Conservation (phyloP, 1,140 invertebrate species). For the Ceratoteleas bidentatus region DNA sequence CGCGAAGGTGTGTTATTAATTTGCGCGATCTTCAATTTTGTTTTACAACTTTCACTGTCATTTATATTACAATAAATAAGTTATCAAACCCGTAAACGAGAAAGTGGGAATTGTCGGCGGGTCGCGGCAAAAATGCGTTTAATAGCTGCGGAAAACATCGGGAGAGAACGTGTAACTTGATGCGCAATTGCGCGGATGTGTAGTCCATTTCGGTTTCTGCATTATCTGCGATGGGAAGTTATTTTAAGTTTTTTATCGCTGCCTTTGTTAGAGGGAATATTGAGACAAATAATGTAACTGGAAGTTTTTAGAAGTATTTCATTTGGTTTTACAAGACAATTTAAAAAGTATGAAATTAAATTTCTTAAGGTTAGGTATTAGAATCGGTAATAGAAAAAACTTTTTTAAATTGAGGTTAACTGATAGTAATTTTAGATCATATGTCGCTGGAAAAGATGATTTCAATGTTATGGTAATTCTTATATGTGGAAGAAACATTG, state of each 20-base stretch:
- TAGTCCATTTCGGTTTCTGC: too few relatives aligned
- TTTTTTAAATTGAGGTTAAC: too few relatives aligned
- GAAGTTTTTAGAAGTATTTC: too few relatives aligned
- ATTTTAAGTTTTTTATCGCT: background rate
- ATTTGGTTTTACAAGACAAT: too few relatives aligned
- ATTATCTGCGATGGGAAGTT: background rate
- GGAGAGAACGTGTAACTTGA: conserved; percentile 11
- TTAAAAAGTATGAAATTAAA: too few relatives aligned
- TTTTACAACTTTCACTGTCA: conserved; percentile 48
- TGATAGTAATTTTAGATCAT: too few relatives aligned
- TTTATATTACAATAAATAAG: conserved; percentile 48
- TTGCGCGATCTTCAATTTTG: conserved; percentile 22
- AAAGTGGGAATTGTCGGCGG: conserved; percentile 26
- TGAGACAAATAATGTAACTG: too few relatives aligned
- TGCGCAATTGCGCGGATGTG: background rate
- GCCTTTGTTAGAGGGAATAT: background rate
- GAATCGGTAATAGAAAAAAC: too few relatives aligned
- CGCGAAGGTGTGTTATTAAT: conserved; percentile 28
- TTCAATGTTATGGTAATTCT: too few relatives aligned
- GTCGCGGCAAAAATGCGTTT: conserved; percentile 9
- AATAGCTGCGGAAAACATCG: conserved; percentile 19
- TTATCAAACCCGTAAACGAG: conserved; percentile 37
- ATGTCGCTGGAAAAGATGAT: too few relatives aligned
- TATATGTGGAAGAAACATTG: too few relatives aligned
- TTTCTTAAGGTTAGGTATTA: too few relatives aligned